These are phyloP conservation scores for Pseudomugil gertrudae DNA, from an alignment of 2,797 vertebrate species.

Conservation along the genomic window DNA sequence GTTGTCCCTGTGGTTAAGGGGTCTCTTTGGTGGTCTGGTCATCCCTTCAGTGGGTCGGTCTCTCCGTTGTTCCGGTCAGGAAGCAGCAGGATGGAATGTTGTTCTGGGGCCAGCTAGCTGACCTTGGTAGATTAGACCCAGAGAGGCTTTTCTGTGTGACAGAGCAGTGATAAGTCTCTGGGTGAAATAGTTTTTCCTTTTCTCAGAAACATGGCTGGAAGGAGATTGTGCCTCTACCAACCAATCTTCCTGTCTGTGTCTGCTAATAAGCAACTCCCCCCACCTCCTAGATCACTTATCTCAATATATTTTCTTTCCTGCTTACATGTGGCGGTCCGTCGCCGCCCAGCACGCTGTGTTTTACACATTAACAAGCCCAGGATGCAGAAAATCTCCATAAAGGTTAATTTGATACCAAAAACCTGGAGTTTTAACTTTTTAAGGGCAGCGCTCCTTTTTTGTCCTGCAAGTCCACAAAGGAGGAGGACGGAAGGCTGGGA, in stretches of 20 bases:
- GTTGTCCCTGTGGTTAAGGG: too few species aligned
- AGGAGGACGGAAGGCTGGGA: constrained; percentile 58
- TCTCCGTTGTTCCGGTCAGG: constrained; percentile 26
- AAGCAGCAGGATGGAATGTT: constrained; percentile 70
- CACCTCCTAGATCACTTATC: constrained; percentile 45
- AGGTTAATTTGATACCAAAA: constrained; percentile 81
- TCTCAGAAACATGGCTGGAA: constrained; percentile 66
- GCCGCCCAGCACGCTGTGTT: constrained; percentile 9
- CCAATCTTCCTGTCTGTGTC: constrained; percentile 49
- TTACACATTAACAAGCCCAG: constrained; percentile 50
- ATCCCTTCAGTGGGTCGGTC: neutral
- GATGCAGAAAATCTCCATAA: constrained; percentile 45
- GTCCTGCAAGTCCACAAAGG: constrained; percentile 78
- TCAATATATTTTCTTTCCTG: constrained; percentile 38
- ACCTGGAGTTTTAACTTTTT: constrained; percentile 79
- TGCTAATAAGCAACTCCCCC: constrained; percentile 53
- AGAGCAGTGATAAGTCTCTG: constrained; percentile 76
- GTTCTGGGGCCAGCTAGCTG: constrained; percentile 79
- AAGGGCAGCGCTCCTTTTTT: constrained; percentile 77
- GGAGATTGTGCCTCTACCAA: constrained; percentile 47
- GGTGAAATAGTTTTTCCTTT: constrained; percentile 71
- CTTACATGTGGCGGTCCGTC: constrained; percentile 24
- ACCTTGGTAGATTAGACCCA: constrained; percentile 84
- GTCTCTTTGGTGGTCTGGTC: neutral
- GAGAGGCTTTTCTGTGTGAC: constrained; percentile 76